Base-by-base conservation (phyloP, 2,888 invertebrate genomes). In the Ochropleura plecta region DNA sequence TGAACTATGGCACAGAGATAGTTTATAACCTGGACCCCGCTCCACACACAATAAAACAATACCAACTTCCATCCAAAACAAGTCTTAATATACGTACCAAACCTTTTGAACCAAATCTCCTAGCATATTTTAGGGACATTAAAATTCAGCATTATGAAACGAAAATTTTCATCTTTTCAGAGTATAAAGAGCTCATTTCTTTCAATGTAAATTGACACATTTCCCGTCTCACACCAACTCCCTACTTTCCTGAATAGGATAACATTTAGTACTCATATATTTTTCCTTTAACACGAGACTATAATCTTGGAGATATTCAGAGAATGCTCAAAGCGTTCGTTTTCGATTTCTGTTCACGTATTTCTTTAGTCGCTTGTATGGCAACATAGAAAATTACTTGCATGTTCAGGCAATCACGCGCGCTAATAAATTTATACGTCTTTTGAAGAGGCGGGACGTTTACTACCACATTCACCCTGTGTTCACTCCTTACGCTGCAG, bases 371-470 rank as follows among this genome's bases (percentile, higher is more conserved):
- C 77, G 53, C 55, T 75, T 72, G 76, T 81, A 77, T 72, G 64
- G 79, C 76, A 78, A 84, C 77, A 78, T 73, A 82, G 82, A 81
- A 86, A 82, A 84, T 86, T 72, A 79, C 83, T 83, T 79, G 81
- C 86, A 78, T 82, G 78, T 82, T 78, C 66, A 64, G 30, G 70
- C 80, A 79, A 83, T 86, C 87, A 79, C 83, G 76, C 66, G 70
- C 73, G 79, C 78, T 82, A 82, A 81, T 86, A 87, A 83, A 86
- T 86, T 81, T 82, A 81, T 82, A 86, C 75, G 78, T 83, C 82
- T 82, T 78, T 78, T 79, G 78, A 80, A 85, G 82, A 80, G 79
- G 81, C 71, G 64, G 70, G 68, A 66, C 70, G 79, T 78, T 87
- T 79, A 87, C 75, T 76, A 75, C 70, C 77, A 53, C 80, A 63